A percentile compares a stretch with the other conserved stretches of the same genome.
Evolutionary conservation across 2,113 vertebrate genomes (phyloP).

Genomic region (Etheostoma spectabile): DNA sequence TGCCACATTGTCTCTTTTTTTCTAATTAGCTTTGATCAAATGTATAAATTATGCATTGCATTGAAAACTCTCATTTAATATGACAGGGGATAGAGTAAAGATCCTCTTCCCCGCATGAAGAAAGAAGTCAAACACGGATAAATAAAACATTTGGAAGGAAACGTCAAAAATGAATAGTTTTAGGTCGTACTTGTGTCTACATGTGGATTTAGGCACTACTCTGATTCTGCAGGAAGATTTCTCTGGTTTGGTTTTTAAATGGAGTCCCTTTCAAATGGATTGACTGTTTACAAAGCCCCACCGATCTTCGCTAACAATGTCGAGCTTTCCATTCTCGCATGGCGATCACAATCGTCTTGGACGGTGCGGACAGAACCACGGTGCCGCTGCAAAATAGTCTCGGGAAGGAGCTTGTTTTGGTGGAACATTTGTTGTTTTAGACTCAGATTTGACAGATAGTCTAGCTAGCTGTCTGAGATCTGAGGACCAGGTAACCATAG

Average conservation of each 20-base stretch:
- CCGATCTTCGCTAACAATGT: too few relatives aligned
- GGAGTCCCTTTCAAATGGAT: neutral
- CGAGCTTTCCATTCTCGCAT: neutral
- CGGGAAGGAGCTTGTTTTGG: too few relatives aligned
- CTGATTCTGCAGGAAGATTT: neutral
- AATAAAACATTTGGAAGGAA: neutral
- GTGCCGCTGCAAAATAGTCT: too few relatives aligned
- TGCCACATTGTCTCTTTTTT: slow-evolving; percentile 7
- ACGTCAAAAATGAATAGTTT: neutral
- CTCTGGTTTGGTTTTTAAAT: neutral
- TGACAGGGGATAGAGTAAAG: neutral
- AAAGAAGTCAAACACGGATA: slow-evolving; percentile 1
- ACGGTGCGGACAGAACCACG: too few relatives aligned
- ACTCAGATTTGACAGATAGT: too few relatives aligned
- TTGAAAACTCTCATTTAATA: slow-evolving; percentile 44
- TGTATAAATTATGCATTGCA: slow-evolving; percentile 46
- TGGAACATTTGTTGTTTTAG: too few relatives aligned
- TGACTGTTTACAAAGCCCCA: neutral
- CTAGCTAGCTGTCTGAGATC: too few relatives aligned
- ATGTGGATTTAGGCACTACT: neutral
- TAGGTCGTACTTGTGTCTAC: neutral
- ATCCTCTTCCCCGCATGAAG: neutral
- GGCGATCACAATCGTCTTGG: too few relatives aligned
- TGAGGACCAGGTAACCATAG: too few relatives aligned
- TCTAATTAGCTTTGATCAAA: slow-evolving; percentile 40